Base-by-base conservation (phyloP, 2,888 invertebrate species). In the Cerastis rubricosa region DNA sequence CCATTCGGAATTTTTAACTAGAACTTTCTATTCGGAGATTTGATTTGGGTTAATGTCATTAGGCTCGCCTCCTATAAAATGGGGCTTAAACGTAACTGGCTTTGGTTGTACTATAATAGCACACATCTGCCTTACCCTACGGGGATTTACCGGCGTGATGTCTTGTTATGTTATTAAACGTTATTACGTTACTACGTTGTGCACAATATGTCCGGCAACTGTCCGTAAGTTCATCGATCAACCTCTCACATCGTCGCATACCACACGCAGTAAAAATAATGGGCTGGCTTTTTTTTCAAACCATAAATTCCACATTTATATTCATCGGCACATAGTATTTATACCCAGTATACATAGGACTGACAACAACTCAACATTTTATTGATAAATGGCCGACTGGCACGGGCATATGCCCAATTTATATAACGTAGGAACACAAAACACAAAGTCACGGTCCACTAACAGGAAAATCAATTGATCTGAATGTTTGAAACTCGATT, bases 301-400 rank as follows among this genome's bases (percentile, higher is more conserved):
- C 22, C 25, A 57, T 4, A 40, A 43, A 47, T n/a, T 59, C 14
- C 45, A n/a, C 17, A 40, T 59, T 11, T 11, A 25, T 71, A 84
- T 80, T 84, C 47, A 65, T 65, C 22, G 19, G 12, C 47, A 68
- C 2, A 81, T 64, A 54, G 19, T 54, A 63, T 51, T 59, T 71
- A 65, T 61, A 67, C 43, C 64, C 74, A 84, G 51, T 65, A 51
- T 66, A 70, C 76, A 65, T 68, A 85, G 81, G 67, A 84, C 86
- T 80, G 87, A 81, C 85, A 85, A 71, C 67, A 76, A 71, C 68
- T 76, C 82, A 75, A 86, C 61, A 71, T 80, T 78, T 88, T 78
- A 88, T 82, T 88, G 77, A 88, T 88, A 85, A 88, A 87, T 87
- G 74, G 63, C 74, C 70, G 57, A 25, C 81, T 84, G 86, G 86